Base-by-base conservation (phyloP, 2,888 invertebrate species). In the Drosophila mimetica region DNA sequence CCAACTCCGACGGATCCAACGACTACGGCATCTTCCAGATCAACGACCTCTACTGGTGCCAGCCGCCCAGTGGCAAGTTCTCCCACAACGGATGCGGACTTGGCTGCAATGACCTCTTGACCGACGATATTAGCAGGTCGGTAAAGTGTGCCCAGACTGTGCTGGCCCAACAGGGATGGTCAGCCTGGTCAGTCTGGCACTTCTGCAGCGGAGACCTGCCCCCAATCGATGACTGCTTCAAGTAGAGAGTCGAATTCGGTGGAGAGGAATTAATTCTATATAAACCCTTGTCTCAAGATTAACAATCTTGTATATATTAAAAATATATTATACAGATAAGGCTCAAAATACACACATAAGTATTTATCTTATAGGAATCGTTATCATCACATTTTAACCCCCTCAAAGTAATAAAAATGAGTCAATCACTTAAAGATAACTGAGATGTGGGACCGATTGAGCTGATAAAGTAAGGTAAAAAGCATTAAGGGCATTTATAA, bases 1-100 rank as follows among this genome's bases (percentile, higher is more conserved):
- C 90, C 0, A 93, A 93, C 76, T 66, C 71, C 1, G 92, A 93
- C 72, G 93, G 93, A 0, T 88, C 90, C 51, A 72, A 77, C 6
- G 92, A 92, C 73, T 91, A 79, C 28, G 91, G 90, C 39, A 75
- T 91, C 34, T 90, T 91, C 65, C 91, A 91, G 74, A 86, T 91
- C 42, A 91, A 91, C 64, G 79, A 90, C 55, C 71, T 70, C 16
- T 90, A 82, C 60, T 91, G 90, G 91, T 91, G 90, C 54, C 59
- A 76, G 20, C 75, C 85, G 1, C 4, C 71, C 0, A 74, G 32
- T 14, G 76, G 78, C 8, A 61, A 71, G 7, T 67, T 53, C 16
- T 84, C 88, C 1, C 48, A 73, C 66, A 90, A 90, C 5, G 79
- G 69, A 7, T 91, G 91, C 28, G 48, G 67, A 0, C 9, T 85